Percentiles rank a stretch among this genome's conserved stretches.
Conservation (phyloP, 2,888 invertebrate genomes). For the Melanophora roralis region DNA sequence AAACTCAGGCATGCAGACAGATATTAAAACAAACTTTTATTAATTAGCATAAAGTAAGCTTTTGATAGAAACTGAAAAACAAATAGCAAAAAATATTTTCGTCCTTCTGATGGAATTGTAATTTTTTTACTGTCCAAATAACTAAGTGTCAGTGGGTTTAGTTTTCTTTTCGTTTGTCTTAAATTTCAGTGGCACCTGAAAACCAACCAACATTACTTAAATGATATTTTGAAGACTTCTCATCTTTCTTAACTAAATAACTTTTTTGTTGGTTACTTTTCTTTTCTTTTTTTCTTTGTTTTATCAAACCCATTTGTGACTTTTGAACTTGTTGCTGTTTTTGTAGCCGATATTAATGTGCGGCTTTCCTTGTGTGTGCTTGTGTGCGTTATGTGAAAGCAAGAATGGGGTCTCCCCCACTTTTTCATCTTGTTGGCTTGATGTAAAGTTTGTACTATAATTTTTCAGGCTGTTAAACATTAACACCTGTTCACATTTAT, state of each 20-base stretch:
- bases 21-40: not conserved
- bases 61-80: not conserved
- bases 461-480: constrained; percentile 54
- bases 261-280: not conserved
- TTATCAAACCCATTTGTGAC: constrained; percentile 47
- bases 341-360: not conserved
- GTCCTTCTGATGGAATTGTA: not conserved
- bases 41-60: constrained; percentile 8
- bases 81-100: not conserved
- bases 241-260: not conserved
- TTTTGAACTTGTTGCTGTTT: constrained; percentile 54
- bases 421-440: constrained; percentile 6
- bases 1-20: too few relatives aligned
- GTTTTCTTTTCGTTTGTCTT: not conserved
- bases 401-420: not conserved
- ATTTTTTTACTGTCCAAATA: not conserved
- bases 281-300: constrained; percentile 11
- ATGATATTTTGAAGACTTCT: constrained; percentile 18
- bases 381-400: constrained; percentile 44
- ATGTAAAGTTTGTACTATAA: constrained; percentile 28
- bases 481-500: constrained; percentile 57
- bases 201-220: not conserved
- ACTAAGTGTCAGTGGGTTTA: too few relatives aligned
- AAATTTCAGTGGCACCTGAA: not conserved
- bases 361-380: not conserved